Evolutionary conservation across 37 sponge, comb jelly and placozoan genomes (phyloP), one percentile per base, ranked within the genome.

Genomic region (Halisarca cf. caerulea): DNA sequence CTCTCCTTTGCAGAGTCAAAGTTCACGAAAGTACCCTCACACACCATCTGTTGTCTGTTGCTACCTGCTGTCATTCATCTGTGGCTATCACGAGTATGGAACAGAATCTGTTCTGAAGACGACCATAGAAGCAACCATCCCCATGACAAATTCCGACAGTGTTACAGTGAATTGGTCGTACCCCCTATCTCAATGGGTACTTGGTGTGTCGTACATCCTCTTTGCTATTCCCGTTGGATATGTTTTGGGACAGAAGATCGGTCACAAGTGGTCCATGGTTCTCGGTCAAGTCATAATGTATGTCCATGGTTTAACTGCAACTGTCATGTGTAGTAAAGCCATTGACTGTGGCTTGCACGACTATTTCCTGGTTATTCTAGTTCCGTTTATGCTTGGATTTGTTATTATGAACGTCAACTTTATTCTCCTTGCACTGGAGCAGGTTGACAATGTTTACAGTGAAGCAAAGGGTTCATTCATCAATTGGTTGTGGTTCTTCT

Each of bases 1-100:
- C n/a, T n/a, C n/a, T n/a, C n/a, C n/a, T n/a, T n/a, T n/a, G n/a
- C 35, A 68, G 69, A 27, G 69, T 1, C 35, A 3, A 0, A 27
- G 15, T 1, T 28, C 32, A 17, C n/a, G 69, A 4, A 6, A 68
- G 33, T n/a, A 1, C 4, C 69, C 69, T 1, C 69, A 27, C 34
- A 32, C 69, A 3, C 34, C 35, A 34, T 28, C 69, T 27, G 11
- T 68, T 17, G 1, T 32, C 35, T 68, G 69, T 34, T 68, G 69
- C 69, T 68, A 68, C 4, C 35, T 68, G 34, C 35, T 34, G 35
- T 4, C 35, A 7, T 68, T 68, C 34, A 34, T 68, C 17, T 28
- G 35, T 68, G 69, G 69, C 2, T 68, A 34, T 68, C 69, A 68
- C 17, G 35, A 68, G 34, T 27, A 68, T 68, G 69, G 69, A 4